These are phyloP conservation scores for Nipponacmea schrenckii DNA, from an alignment of 2,888 invertebrate genomes.

Conservation along the genomic window DNA sequence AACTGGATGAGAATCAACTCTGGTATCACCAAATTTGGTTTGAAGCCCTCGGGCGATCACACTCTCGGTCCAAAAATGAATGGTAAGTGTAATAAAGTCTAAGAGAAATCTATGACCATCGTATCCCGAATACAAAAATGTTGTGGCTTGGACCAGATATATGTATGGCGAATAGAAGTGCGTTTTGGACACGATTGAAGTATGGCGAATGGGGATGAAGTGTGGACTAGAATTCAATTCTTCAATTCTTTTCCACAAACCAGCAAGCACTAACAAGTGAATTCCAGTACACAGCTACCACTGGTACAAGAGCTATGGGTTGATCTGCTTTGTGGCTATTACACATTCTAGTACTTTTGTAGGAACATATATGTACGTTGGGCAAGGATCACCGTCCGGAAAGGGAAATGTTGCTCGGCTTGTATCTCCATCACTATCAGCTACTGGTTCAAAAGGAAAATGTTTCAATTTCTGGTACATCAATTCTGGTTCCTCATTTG, in stretches of 20 bases:
- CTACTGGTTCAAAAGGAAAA: slow-evolving; percentile 40
- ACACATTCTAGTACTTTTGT: slow-evolving; percentile 14
- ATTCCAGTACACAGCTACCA: too few relatives aligned
- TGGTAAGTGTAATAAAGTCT: slow-evolving; percentile 25
- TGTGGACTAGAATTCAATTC: too few relatives aligned
- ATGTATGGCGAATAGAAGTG: too few relatives aligned
- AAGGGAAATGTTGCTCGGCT: slow-evolving; percentile 73
- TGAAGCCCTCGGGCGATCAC: slow-evolving; percentile 42
- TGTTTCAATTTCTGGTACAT: slow-evolving; percentile 51
- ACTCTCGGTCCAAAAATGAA: slow-evolving; percentile 36
- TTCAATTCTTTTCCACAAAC: too few relatives aligned
- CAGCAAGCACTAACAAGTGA: too few relatives aligned
- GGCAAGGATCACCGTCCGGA: slow-evolving; percentile 71
- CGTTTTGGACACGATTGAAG: too few relatives aligned
- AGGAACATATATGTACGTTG: slow-evolving; percentile 74
- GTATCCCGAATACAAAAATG: not conserved
- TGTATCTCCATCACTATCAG: slow-evolving; percentile 42
- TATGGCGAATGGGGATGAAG: too few relatives aligned
- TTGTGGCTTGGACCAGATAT: not conserved
- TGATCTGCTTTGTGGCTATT: too few relatives aligned
- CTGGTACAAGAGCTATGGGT: too few relatives aligned
- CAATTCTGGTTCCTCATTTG: slow-evolving; percentile 39
- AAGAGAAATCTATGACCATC: not conserved
- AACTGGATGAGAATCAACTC: slow-evolving; percentile 41
- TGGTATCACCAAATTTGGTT: slow-evolving; percentile 24